Evolutionary conservation across 1,140 invertebrate genomes (phyloP).

Genomic region (Camponotus pennsylvanicus): DNA sequence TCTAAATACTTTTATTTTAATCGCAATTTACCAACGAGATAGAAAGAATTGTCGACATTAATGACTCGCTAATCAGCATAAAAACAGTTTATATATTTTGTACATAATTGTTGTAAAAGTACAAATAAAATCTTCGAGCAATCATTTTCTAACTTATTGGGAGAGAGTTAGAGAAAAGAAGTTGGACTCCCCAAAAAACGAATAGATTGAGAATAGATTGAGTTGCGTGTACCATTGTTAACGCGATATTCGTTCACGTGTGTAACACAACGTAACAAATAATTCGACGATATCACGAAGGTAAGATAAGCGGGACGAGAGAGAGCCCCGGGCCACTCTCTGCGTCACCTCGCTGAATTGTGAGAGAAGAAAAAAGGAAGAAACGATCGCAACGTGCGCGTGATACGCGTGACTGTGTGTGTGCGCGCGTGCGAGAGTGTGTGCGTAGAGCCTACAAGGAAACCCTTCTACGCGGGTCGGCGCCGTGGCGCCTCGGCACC

Average conservation of each 20-base stretch:
- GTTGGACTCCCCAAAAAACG: not conserved
- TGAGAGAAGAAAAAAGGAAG: slow-evolving; percentile 17
- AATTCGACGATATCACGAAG: slow-evolving; percentile 41
- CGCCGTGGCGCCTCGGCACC: slow-evolving; percentile 85
- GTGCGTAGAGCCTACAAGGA: slow-evolving; percentile 84
- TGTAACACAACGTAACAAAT: slow-evolving; percentile 44
- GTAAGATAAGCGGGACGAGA: not conserved
- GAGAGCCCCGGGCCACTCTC: slow-evolving; percentile 2
- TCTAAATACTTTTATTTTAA: slow-evolving; percentile 10
- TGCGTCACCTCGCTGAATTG: slow-evolving; percentile 42
- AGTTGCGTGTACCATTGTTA: slow-evolving; percentile 21
- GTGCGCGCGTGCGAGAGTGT: slow-evolving; percentile 11
- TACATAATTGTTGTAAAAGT: not conserved
- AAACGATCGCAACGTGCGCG: slow-evolving; percentile 42
- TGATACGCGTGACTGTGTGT: slow-evolving; percentile 55
- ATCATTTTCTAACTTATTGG: not conserved
- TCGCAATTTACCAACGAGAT: not conserved
- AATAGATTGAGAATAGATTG: slow-evolving; percentile 3
- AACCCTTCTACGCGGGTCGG: slow-evolving; percentile 86
- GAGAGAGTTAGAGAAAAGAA: not conserved
- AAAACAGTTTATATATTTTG: not conserved
- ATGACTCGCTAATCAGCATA: not conserved
- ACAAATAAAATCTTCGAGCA: not conserved
- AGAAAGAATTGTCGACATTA: not conserved
- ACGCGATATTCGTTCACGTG: slow-evolving; percentile 21